Evolutionary conservation across 2,113 vertebrate species (phyloP).

Genomic region (Tricholaema leucomelas): DNA sequence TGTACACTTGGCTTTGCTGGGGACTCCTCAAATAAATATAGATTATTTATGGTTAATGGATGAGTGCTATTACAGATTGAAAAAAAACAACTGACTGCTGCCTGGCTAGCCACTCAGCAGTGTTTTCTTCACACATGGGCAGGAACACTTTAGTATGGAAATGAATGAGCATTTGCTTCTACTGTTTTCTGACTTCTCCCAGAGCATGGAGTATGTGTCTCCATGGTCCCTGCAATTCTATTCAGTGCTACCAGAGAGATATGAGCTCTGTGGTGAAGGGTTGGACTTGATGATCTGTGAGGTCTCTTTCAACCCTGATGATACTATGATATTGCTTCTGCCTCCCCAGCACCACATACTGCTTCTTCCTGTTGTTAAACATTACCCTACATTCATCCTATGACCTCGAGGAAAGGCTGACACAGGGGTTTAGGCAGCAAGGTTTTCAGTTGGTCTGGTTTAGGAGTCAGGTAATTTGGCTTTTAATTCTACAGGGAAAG

Average conservation of each 20-base stretch:
- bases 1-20: constrained; percentile 32
- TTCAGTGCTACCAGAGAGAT: background rate
- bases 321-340: background rate
- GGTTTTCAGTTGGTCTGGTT: background rate
- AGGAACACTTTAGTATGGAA: background rate
- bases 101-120: background rate
- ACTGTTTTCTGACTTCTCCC: background rate
- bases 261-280: too few species aligned
- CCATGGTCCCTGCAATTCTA: too few species aligned
- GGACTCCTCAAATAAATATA: background rate
- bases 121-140: background rate
- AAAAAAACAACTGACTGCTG: constrained; percentile 6
- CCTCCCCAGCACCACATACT: background rate
- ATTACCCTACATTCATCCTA: background rate
- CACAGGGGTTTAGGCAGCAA: background rate
- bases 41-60: constrained; percentile 44
- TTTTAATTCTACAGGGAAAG: background rate
- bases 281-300: too few species aligned
- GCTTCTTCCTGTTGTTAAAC: background rate
- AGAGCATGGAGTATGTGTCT: background rate
- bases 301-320: too few species aligned
- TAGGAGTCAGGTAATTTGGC: background rate
- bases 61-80: background rate
- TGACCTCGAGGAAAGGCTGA: background rate
- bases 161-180: background rate